Percentiles rank a stretch among this genome's conserved stretches.
Evolutionary conservation across 92 coral and sea anemone species (phyloP).

Genomic region (Palythoa heliodiscus): DNA sequence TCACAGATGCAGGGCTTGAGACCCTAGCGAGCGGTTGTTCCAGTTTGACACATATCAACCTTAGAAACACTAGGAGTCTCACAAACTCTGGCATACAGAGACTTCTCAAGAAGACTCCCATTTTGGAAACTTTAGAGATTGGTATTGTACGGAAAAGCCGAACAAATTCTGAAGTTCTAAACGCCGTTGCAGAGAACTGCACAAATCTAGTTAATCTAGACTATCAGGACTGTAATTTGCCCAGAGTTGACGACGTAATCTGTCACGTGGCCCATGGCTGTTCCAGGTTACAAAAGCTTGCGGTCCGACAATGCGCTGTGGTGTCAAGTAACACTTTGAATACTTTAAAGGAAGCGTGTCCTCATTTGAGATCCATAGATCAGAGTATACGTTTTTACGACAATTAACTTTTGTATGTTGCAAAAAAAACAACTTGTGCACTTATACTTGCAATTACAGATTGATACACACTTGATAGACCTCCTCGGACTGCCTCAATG

Average conservation of each 20-base stretch:
- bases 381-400: conserved; percentile 56
- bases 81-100: conserved; percentile 68
- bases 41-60: conserved; percentile 61
- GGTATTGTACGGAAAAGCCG: conserved; percentile 75
- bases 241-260: conserved; percentile 54
- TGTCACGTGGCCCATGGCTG: conserved; percentile 64
- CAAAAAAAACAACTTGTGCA: background rate
- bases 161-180: conserved; percentile 56
- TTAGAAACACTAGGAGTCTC: conserved; percentile 67
- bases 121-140: conserved; percentile 64
- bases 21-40: conserved; percentile 51
- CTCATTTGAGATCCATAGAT: conserved; percentile 49
- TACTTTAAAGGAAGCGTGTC: conserved; percentile 45
- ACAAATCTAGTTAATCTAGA: conserved; percentile 52
- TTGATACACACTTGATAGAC: too few species aligned
- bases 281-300: conserved; percentile 43
- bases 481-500: too few species aligned
- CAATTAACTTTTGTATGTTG: background rate
- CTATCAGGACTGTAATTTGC: conserved; percentile 53
- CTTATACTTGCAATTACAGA: background rate
- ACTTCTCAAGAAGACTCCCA: conserved; percentile 57
- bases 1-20: conserved; percentile 66
- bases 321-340: conserved; percentile 44
- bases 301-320: conserved; percentile 48
- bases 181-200: conserved; percentile 63